Evolutionary conservation across 30 jellyfish, hydroid and myxozoan species (phyloP).

Genomic region (Aurelia aurita): DNA sequence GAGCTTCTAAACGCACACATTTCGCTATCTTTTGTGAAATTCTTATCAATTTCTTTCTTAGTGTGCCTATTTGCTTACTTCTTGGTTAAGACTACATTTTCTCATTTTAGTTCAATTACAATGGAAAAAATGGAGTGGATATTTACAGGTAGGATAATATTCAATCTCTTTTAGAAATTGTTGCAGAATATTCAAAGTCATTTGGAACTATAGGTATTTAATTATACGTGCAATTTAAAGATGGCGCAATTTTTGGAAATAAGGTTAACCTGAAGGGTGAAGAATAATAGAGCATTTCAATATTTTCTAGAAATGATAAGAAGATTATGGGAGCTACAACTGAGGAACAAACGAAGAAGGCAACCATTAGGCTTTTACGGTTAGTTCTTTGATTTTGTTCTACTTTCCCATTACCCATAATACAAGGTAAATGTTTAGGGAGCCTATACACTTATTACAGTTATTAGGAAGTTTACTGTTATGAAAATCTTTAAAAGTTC

Average conservation of each 20-base stretch:
- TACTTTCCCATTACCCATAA: too few species aligned
- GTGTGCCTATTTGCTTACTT: neutral
- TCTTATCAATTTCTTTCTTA: too few species aligned
- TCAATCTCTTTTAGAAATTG: neutral
- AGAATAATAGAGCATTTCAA: neutral
- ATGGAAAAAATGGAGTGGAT: conserved; percentile 76
- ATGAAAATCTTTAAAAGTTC: too few species aligned
- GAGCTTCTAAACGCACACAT: neutral
- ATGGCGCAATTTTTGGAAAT: too few species aligned
- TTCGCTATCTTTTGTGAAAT: neutral
- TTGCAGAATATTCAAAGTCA: neutral
- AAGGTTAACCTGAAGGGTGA: too few species aligned
- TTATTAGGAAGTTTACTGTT: too few species aligned
- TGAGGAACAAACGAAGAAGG: conserved; percentile 90
- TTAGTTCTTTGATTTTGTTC: neutral
- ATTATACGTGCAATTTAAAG: neutral
- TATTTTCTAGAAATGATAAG: conserved; percentile 65
- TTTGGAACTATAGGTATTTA: neutral
- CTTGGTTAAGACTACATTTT: neutral
- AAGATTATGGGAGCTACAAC: conserved; percentile 73
- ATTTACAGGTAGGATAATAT: conserved; percentile 68
- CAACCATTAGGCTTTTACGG: conserved; percentile 87
- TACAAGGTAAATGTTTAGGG: too few species aligned
- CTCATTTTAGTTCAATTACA: conserved; percentile 74
- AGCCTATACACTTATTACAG: too few species aligned